Conservation (phyloP, 2,797 vertebrate species). For the Philypnodon macrostomus region DNA sequence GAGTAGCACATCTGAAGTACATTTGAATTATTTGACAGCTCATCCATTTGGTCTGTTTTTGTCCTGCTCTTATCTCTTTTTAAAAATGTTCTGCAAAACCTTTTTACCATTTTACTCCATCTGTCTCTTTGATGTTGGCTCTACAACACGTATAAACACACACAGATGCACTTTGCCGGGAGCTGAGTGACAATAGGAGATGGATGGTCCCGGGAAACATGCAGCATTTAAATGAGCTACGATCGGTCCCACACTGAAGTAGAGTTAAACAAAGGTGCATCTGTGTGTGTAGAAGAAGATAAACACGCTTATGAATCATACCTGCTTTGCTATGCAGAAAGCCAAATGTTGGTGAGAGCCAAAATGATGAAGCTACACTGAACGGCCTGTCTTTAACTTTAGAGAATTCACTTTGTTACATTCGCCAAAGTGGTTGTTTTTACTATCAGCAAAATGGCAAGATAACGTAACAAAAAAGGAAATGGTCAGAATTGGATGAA, state of each 20-base stretch:
- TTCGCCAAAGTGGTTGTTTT: too few species aligned
- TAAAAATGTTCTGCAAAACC: constrained; percentile 17
- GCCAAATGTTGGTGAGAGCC: background rate
- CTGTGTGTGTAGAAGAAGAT: constrained; percentile 10
- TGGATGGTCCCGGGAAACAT: constrained; percentile 39
- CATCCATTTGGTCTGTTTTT: too few species aligned
- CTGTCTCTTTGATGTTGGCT: too few species aligned
- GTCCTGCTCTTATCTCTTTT: too few species aligned
- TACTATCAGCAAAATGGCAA: too few species aligned
- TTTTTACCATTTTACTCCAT: constrained; percentile 14
- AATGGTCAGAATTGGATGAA: too few species aligned
- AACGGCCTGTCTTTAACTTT: too few species aligned
- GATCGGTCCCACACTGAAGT: constrained; percentile 1
- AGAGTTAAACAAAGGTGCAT: constrained; percentile 4
- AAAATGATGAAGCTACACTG: constrained; percentile 5
- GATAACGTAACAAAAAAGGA: too few species aligned
- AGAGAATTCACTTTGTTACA: too few species aligned
- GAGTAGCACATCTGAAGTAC: too few species aligned
- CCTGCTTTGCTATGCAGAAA: constrained; percentile 27
- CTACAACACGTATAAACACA: too few species aligned
- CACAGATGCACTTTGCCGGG: constrained; percentile 3
- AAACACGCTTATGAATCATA: constrained; percentile 20
- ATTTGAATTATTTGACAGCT: too few species aligned
- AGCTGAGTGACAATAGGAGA: constrained; percentile 41
- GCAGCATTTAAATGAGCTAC: constrained; percentile 29